phyloP scores from a whole-genome alignment of 1,140 invertebrate genomes.

The Eueides isabella region DNA sequence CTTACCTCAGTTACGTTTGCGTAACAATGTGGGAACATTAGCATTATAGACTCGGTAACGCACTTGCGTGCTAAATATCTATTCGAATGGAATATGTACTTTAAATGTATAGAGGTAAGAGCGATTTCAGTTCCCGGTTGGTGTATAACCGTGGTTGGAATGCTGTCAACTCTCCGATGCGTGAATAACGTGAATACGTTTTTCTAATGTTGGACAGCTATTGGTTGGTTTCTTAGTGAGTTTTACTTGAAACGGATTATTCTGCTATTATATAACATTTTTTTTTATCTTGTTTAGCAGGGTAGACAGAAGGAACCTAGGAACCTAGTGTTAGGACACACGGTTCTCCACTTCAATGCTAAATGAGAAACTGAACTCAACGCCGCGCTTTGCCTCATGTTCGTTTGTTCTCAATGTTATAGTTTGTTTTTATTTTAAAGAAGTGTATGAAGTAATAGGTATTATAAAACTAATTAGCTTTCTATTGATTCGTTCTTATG shows the following conservation, averaged over 20 bases:
- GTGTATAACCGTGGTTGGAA: conserved; percentile 5
- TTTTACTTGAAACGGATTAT: conserved; percentile 7
- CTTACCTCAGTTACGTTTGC: conserved; percentile 42
- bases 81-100: background rate
- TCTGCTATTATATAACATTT: background rate
- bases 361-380: too few relatives aligned
- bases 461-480: too few relatives aligned
- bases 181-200: conserved; percentile 18
- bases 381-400: too few relatives aligned
- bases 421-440: too few relatives aligned
- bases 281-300: background rate
- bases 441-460: too few relatives aligned
- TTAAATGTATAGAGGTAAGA: background rate
- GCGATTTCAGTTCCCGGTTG: background rate
- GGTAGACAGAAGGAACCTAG: too few relatives aligned
- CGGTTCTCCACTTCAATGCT: too few relatives aligned
- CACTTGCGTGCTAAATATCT: conserved; percentile 36
- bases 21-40: conserved; percentile 50
- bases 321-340: too few relatives aligned
- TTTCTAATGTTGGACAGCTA: background rate
- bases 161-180: conserved; percentile 37
- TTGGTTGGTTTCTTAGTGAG: background rate
- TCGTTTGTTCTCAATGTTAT: too few relatives aligned
- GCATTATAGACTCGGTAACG: conserved; percentile 49
- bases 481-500: too few relatives aligned